These are phyloP conservation scores for Euglossa dilemma DNA, from an alignment of 1,140 invertebrate species.

Conservation along the genomic window DNA sequence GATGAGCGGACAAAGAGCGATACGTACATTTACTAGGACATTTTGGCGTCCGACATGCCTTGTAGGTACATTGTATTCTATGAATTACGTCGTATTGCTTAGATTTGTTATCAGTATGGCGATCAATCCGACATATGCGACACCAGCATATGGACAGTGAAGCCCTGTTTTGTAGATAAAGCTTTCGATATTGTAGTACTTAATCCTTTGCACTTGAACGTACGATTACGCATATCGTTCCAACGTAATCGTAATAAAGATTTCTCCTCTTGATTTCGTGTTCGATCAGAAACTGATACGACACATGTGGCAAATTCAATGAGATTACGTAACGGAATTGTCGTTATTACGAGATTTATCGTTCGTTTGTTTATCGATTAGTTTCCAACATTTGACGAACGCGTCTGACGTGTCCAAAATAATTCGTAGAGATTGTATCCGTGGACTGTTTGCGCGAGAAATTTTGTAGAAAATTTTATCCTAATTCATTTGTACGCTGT, in stretches of 20 bases:
- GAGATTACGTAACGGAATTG: background rate
- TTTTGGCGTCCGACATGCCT: conserved; percentile 62
- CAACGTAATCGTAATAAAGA: background rate
- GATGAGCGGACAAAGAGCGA: conserved; percentile 77
- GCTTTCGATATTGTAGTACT: conserved; percentile 1
- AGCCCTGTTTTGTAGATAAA: background rate
- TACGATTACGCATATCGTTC: too few species aligned
- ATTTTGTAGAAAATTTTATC: background rate
- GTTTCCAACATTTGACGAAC: background rate
- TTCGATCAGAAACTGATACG: background rate
- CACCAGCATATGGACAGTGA: conserved; percentile 1
- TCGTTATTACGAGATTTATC: background rate
- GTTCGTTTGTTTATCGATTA: background rate
- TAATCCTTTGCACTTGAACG: conserved; percentile 27
- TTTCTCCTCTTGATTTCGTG: too few species aligned
- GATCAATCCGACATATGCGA: background rate
- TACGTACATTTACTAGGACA: conserved; percentile 82
- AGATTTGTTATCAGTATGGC: conserved; percentile 31
- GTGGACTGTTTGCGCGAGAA: too few species aligned
- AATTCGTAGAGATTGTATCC: too few species aligned
- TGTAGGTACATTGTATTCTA: conserved; percentile 68
- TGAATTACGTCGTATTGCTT: conserved; percentile 62
- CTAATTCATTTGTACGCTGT: too few species aligned
- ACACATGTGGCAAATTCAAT: too few species aligned
- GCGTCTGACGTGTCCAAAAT: too few species aligned